Base-by-base conservation (phyloP, 2,888 invertebrate species). In the Pterobdella sp. region DNA sequence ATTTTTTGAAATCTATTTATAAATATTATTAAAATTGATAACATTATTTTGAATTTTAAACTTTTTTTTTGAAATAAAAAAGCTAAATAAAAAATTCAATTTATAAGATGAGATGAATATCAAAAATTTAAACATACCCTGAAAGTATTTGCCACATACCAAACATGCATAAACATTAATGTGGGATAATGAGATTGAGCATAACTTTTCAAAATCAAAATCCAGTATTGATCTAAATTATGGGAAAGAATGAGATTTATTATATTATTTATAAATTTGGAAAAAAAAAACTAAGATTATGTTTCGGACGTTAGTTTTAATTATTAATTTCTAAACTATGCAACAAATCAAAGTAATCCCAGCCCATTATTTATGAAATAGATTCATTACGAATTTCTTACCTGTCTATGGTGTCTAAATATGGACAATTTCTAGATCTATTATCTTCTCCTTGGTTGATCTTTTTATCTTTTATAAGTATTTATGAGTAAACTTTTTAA, bases 161-260 rank as follows among this genome's bases (percentile, higher is more conserved):
- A 99, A 87, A 82, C 98, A 99, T 7, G 98, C 98, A 84, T 99
- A 99, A 42, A 98, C 97, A 87, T 99, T 99, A 79, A 98, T 94
- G 80, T 98, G 89, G 0, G 97, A 97, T 76, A 99, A 84, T 0
- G 97, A 97, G 52, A 99, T 91, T 0, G 97, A 97, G 83, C 98
- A 99, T 34, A 99, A 85, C 84, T 99, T 99, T 85, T 99, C 98
- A 86, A 99, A 99, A 86, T 99, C 98, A 86, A 99, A 99, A 85
- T 99, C 98, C 75, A 99, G 85, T 75, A 95, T 89, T 80, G 94
- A 93, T 72, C 86, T 86, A 79, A 81, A 79, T 73, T 56, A 31
- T 71, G 7, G 70, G 42, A 14, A 72, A 35, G 31, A 36, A 63
- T 29, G 4, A 70, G 7, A 7, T 42, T 73, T 29, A 32, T 69